Evolutionary conservation across 1,140 invertebrate genomes (phyloP), one percentile per base, ranked within the genome.

Genomic region (Spodoptera frugiperda): DNA sequence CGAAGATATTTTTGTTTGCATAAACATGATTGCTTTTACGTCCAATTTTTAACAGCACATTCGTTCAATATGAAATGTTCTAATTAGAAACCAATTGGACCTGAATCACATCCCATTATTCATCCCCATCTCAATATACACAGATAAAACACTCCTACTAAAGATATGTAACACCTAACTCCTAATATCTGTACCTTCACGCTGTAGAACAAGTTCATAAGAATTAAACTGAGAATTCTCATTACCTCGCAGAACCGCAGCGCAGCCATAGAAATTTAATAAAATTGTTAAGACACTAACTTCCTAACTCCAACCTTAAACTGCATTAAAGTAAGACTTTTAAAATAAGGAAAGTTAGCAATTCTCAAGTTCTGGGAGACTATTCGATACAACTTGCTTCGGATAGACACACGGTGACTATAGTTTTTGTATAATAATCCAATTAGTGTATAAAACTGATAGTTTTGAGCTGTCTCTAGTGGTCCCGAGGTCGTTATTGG

Each of bases 221-320:
- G 54, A 73, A 73, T 73, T 61, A 73, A 73, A 46, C 19, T 15
- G 55, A 30, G 17, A 51, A 73, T 59, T 59, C 71, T 59, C 55
- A 73, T 73, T 49, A 54, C 51, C 21, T 30, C 49, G 2, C 33
- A 33, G 53, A 6, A 57, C 55, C 44, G 55, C 39, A 61, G 15
- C 21, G 49, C 15, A 53, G 15, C 46, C 61, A 67, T 67, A 79
- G 81, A 84, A 78, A 84, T 84, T 86, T 83, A 86, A 86, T 84
- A 79, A 86, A 84, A 83, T 81, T 76, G 71, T 79, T 76, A 74
- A 63, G 74, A 77, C 73, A 78, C 81, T 75, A 84, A 84, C 81
- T 83, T 81, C 59, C 68, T 75, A 81, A 81, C 71, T 76, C 61
- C 73, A 71, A 80, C 73, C 80, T 53, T 82, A 76, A 83, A 83